Conservation (phyloP, 2,113 vertebrate species). For the cat (Felis catus) region DNA sequence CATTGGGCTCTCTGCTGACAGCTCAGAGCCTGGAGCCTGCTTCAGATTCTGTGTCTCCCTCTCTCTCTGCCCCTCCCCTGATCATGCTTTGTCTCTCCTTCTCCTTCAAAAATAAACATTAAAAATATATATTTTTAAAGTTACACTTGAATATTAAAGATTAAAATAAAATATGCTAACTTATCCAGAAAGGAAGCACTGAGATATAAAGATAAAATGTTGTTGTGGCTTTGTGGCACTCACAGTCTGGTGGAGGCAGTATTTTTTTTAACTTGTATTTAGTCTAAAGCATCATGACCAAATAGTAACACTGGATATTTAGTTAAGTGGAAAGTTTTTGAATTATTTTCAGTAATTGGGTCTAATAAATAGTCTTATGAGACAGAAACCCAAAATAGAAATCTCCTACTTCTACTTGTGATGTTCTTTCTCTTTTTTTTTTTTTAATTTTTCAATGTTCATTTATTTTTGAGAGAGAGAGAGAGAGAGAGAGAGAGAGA, state of each 20-base stretch:
- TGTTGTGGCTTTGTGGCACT: neutral
- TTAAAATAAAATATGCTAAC: conserved; percentile 5
- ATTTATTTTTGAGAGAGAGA: too few species aligned
- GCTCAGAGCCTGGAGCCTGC: too few species aligned
- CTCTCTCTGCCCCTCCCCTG: too few species aligned
- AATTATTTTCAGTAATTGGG: conserved; percentile 15
- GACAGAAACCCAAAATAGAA: conserved; percentile 27
- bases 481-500: too few species aligned
- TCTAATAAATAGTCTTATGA: neutral
- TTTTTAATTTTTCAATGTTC: too few species aligned
- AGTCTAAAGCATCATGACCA: conserved; percentile 20
- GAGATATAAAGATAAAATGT: neutral
- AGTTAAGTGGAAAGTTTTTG: neutral
- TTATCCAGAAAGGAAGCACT: neutral
- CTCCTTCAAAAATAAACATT: too few species aligned
- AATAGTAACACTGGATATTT: neutral
- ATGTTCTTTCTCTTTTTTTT: neutral
- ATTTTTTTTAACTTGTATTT: neutral
- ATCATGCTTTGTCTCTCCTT: too few species aligned
- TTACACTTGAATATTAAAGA: neutral
- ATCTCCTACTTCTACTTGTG: neutral
- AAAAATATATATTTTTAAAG: neutral
- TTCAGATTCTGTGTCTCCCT: too few species aligned
- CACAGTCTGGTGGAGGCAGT: neutral
- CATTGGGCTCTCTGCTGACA: too few species aligned